These are phyloP conservation scores for Euura saliciscinereae DNA, from an alignment of 1,140 invertebrate species.

Conservation along the genomic window DNA sequence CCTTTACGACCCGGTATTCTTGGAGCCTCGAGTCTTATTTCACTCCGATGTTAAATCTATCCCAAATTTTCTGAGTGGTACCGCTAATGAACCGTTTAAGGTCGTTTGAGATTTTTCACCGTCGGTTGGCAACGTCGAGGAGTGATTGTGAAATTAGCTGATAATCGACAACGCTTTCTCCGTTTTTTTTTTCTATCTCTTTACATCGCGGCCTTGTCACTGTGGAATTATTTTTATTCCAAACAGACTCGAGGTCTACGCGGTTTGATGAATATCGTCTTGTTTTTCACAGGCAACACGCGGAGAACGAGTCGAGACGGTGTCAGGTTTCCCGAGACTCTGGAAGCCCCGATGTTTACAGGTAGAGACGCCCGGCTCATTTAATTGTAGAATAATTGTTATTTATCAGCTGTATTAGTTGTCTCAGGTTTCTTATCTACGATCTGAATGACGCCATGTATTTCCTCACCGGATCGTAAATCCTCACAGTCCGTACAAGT, in stretches of 20 bases:
- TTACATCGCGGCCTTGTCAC: too few relatives aligned
- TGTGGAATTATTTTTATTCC: not conserved
- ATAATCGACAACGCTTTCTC: too few relatives aligned
- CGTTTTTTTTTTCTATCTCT: too few relatives aligned
- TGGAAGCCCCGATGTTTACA: constrained; percentile 9
- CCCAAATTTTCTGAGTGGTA: not conserved
- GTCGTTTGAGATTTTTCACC: not conserved
- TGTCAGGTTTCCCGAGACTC: constrained; percentile 4
- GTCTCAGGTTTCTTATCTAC: constrained; percentile 8
- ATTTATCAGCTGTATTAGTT: constrained; percentile 12
- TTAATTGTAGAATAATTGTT: constrained; percentile 14
- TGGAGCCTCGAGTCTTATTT: not conserved
- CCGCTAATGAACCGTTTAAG: constrained; percentile 15
- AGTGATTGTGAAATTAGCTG: too few relatives aligned
- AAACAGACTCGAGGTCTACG: not conserved
- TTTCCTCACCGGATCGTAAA: not conserved
- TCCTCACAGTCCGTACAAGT: not conserved
- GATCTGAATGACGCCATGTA: not conserved
- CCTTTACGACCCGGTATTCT: not conserved
- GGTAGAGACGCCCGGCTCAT: not conserved
- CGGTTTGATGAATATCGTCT: not conserved
- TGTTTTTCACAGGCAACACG: not conserved
- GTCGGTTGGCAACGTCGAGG: too few relatives aligned
- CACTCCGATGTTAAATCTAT: not conserved
- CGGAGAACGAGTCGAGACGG: not conserved